Percentiles rank a stretch among this genome's conserved stretches.
These are phyloP conservation scores for Trochalopteron elliotii DNA, from an alignment of 2,113 vertebrate species.

Conservation along the genomic window DNA sequence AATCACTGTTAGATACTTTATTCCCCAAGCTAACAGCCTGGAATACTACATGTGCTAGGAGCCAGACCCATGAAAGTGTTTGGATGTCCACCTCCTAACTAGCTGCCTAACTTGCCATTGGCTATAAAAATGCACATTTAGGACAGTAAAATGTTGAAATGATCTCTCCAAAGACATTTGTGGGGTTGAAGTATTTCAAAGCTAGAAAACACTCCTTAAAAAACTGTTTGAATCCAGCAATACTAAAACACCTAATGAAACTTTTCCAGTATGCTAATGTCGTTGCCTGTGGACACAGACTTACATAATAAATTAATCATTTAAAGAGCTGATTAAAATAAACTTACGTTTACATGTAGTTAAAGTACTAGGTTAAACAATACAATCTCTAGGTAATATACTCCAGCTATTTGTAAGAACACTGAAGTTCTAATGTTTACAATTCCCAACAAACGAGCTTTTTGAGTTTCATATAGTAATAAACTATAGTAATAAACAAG, in stretches of 20 bases:
- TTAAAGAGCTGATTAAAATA: background rate
- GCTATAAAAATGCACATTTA: background rate
- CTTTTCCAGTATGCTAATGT: background rate
- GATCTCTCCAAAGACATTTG: rapidly evolving
- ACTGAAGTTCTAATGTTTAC: background rate
- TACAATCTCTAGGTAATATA: background rate
- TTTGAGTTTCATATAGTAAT: background rate
- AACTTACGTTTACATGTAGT: background rate
- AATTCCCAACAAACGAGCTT: background rate
- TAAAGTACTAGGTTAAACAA: background rate
- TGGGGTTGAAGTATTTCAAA: background rate
- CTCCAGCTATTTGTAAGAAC: background rate
- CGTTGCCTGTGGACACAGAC: background rate
- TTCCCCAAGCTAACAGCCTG: background rate
- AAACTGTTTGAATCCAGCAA: background rate
- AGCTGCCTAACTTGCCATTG: background rate
- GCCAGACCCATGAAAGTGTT: background rate
- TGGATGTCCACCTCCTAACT: background rate
- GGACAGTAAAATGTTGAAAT: background rate
- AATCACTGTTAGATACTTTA: background rate
- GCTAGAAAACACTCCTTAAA: background rate
- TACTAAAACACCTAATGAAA: background rate
- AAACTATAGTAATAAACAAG: background rate
- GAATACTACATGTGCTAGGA: background rate
- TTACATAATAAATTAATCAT: background rate